Evolutionary conservation across 2,888 invertebrate genomes (phyloP).

Genomic region (Geotrupes spiniger): DNA sequence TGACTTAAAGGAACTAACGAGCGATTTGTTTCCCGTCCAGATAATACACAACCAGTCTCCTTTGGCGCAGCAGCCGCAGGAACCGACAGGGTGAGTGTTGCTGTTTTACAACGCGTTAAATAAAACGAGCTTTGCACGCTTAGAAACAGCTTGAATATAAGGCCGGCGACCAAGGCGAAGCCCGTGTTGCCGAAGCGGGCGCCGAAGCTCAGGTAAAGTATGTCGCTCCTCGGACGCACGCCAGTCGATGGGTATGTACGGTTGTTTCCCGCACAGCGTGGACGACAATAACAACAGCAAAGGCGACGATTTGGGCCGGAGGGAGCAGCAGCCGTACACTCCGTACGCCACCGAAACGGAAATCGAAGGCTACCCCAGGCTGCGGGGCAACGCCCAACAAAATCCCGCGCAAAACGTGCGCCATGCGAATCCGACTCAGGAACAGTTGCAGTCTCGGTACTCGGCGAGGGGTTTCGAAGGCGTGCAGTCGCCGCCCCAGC

Average conservation of each 20-base stretch:
- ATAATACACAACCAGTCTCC: slow-evolving; percentile 63
- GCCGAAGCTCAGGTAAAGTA: background rate
- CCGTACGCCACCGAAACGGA: too few species aligned
- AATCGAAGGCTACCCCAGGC: too few species aligned
- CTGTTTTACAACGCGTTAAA: slow-evolving; percentile 7
- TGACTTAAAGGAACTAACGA: too few species aligned
- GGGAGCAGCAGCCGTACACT: too few species aligned
- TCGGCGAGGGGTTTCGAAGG: too few species aligned
- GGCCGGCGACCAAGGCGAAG: slow-evolving; percentile 11
- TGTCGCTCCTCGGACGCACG: background rate
- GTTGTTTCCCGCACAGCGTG: slow-evolving; percentile 1
- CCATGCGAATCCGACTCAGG: too few species aligned
- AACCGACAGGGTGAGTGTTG: slow-evolving; percentile 58
- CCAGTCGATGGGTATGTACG: slow-evolving; percentile 5
- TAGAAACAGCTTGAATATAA: slow-evolving; percentile 22
- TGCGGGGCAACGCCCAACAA: too few species aligned
- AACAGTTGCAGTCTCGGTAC: too few species aligned
- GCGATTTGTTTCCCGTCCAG: slow-evolving; percentile 49
- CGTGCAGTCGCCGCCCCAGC: too few species aligned
- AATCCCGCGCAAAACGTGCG: too few species aligned
- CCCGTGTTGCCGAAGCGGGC: background rate
- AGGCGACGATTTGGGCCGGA: too few species aligned
- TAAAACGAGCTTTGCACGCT: slow-evolving; percentile 17
- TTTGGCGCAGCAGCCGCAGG: slow-evolving; percentile 51
- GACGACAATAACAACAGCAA: slow-evolving; percentile 2